Conservation (phyloP, 2,888 invertebrate species). For the Ophion costatus region DNA sequence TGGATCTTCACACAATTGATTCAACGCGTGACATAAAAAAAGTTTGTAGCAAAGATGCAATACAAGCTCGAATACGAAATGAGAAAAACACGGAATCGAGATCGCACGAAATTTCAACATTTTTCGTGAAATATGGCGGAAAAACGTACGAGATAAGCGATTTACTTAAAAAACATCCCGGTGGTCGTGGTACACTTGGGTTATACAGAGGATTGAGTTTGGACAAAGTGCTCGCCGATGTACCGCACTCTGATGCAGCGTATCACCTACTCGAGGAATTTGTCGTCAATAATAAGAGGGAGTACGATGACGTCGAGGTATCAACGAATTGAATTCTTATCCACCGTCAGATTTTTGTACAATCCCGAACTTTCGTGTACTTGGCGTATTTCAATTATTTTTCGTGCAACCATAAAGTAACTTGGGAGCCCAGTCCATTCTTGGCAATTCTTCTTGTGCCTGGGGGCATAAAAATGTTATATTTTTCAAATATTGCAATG, state of each 20-base stretch:
- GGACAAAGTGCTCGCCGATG: constrained; percentile 85
- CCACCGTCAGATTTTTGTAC: neutral
- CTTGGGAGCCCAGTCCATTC: no score
- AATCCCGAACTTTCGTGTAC: neutral
- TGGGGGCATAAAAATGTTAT: no score
- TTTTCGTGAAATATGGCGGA: constrained; percentile 82
- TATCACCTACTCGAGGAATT: constrained; percentile 88
- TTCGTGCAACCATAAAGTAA: no score
- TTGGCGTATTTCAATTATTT: no score
- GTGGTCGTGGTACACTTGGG: constrained; percentile 88
- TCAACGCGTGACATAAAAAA: constrained; percentile 11
- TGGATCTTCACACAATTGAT: constrained; percentile 19
- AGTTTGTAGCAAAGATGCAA: neutral
- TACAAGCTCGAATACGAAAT: constrained; percentile 9
- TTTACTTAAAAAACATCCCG: constrained; percentile 90
- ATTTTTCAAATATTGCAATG: no score
- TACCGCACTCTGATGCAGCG: constrained; percentile 87
- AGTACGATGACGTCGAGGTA: constrained; percentile 78
- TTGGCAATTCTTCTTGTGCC: no score
- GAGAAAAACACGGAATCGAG: neutral
- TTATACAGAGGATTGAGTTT: constrained; percentile 86
- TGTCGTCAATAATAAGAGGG: constrained; percentile 80
- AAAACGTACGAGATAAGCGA: constrained; percentile 87
- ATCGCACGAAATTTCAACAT: constrained; percentile 68
- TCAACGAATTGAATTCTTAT: neutral